A percentile compares a stretch with the other conserved stretches of the same genome.
phyloP scores from a whole-genome alignment of 2,888 invertebrate genomes.

The Helleia helle region DNA sequence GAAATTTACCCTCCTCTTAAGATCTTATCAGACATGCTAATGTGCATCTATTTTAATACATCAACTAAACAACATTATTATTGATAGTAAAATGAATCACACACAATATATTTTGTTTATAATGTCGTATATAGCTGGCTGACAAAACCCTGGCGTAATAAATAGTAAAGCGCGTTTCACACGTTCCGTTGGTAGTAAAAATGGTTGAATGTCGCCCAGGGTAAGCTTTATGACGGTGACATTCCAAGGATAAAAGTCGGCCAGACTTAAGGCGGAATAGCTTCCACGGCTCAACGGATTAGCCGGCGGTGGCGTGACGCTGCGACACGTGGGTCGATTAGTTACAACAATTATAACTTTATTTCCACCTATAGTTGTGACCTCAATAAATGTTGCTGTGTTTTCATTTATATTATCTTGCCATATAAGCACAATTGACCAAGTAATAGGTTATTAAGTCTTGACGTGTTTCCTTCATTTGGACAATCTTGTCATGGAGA shows the following conservation, averaged over 20 bases:
- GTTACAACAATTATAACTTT: slow-evolving; percentile 6
- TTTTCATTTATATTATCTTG: neutral
- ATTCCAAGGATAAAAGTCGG: slow-evolving; percentile 19
- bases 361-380: slow-evolving; percentile 1
- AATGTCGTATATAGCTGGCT: slow-evolving; percentile 16
- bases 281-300: neutral
- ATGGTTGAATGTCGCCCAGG: slow-evolving; percentile 35
- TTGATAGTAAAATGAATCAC: neutral
- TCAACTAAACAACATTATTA: no score
- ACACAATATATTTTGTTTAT: neutral
- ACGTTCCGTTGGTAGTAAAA: slow-evolving; percentile 41
- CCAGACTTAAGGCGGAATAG: slow-evolving; percentile 15
- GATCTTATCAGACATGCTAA: no score
- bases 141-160: slow-evolving; percentile 42
- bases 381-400: neutral
- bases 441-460: no score
- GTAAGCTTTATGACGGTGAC: slow-evolving; percentile 36
- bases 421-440: no score
- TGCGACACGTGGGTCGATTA: slow-evolving; percentile 1
- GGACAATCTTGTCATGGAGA: no score
- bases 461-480: no score
- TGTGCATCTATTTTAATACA: no score
- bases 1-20: no score
- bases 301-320: neutral
- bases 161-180: slow-evolving; percentile 45